Conservation (phyloP, 2,797 vertebrate genomes). For the Anabas testudineus region DNA sequence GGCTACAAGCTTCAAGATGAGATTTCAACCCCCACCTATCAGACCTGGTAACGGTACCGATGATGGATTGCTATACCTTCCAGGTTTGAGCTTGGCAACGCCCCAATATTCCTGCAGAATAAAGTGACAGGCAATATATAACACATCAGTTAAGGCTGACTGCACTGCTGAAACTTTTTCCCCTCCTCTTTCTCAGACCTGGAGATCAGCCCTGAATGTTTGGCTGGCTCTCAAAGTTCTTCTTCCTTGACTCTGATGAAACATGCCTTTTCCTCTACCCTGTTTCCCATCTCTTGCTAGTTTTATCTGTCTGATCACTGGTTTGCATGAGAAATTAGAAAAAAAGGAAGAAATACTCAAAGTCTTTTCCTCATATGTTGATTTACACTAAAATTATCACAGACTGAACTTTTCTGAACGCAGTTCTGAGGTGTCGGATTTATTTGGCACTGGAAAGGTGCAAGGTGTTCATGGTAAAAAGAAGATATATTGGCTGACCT, state of each 20-base stretch:
- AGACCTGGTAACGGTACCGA: slow-evolving; percentile 66
- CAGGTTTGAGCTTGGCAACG: slow-evolving; percentile 83
- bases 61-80: slow-evolving; percentile 87
- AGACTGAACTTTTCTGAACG: slow-evolving; percentile 28
- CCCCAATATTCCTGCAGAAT: slow-evolving; percentile 86
- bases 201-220: slow-evolving; percentile 66
- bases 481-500: slow-evolving; percentile 43
- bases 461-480: neutral
- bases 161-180: slow-evolving; percentile 70
- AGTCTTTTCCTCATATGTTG: slow-evolving; percentile 5
- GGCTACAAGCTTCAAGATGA: slow-evolving; percentile 82
- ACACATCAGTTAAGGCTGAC: slow-evolving; percentile 84
- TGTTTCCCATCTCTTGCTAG: slow-evolving; percentile 1
- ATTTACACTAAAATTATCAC: slow-evolving; percentile 49
- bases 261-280: slow-evolving; percentile 24
- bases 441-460: neutral
- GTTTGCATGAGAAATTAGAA: neutral
- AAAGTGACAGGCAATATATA: slow-evolving; percentile 88
- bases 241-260: slow-evolving; percentile 41
- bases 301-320: slow-evolving; percentile 17
- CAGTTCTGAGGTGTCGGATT: slow-evolving; percentile 37
- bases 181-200: slow-evolving; percentile 41
- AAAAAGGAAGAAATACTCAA: slow-evolving; percentile 35
- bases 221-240: slow-evolving; percentile 48
- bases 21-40: slow-evolving; percentile 74